These are phyloP conservation scores for Narcine bancroftii DNA, from an alignment of 2,113 vertebrate genomes.

Conservation along the genomic window DNA sequence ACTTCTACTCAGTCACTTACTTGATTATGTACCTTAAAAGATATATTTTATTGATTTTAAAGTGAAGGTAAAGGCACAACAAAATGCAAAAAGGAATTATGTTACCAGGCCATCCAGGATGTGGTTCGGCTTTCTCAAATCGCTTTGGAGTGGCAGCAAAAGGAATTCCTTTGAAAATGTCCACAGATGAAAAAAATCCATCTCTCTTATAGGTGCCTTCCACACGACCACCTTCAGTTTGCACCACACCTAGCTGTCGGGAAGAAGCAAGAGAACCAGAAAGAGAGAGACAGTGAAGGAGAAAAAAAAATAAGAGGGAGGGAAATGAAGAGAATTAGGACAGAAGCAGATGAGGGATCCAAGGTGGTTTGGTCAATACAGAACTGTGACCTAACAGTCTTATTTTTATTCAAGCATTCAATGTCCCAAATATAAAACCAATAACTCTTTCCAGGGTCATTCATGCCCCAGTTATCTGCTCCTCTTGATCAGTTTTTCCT, in stretches of 20 bases:
- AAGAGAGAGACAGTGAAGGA: background rate
- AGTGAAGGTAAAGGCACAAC: background rate
- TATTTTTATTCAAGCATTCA: background rate
- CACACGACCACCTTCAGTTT: slow-evolving; percentile 81
- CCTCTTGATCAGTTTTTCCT: background rate
- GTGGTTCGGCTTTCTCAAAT: slow-evolving; percentile 70
- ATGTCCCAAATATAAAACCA: background rate
- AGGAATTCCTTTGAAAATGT: slow-evolving; percentile 86
- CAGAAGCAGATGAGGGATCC: too few species aligned
- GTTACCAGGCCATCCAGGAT: slow-evolving; percentile 86
- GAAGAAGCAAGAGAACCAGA: background rate
- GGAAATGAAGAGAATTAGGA: too few species aligned
- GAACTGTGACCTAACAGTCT: background rate
- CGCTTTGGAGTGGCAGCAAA: slow-evolving; percentile 67
- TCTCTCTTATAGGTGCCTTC: slow-evolving; percentile 63
- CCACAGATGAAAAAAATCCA: slow-evolving; percentile 55
- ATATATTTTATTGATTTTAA: background rate
- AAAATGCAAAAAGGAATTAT: background rate
- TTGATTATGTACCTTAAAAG: background rate
- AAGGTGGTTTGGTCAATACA: background rate
- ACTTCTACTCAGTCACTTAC: background rate
- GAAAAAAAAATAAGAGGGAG: background rate
- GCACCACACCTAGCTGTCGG: slow-evolving; percentile 70
- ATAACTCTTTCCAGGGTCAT: background rate
- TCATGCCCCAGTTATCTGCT: background rate